A percentile compares a stretch with the other conserved stretches of the same genome.
These are phyloP conservation scores for Trachelipus rathkii DNA, from an alignment of 1,140 invertebrate species.

Conservation along the genomic window DNA sequence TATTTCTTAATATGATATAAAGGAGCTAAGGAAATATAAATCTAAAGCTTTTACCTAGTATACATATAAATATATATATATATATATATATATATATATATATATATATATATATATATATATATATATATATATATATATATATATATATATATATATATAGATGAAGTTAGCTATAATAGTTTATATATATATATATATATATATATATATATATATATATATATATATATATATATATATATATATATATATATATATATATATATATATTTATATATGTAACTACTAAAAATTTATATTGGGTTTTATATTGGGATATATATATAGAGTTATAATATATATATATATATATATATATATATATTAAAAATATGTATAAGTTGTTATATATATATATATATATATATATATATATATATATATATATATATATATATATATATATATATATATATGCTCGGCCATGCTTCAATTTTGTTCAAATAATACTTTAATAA, in stretches of 20 bases:
- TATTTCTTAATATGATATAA: conserved; percentile 43
- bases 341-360: conserved; percentile 22
- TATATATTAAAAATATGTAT: too few relatives aligned
- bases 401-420: conserved; percentile 22
- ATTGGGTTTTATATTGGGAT: not conserved
- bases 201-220: conserved; percentile 23
- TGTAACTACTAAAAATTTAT: not conserved
- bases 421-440: conserved; percentile 22
- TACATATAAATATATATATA: not conserved
- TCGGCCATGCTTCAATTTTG: not conserved
- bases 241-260: conserved; percentile 26
- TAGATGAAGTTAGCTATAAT: not conserved
- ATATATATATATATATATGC: conserved; percentile 10
- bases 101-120: conserved; percentile 20
- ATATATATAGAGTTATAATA: conserved; percentile 17
- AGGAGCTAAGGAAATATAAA: too few relatives aligned
- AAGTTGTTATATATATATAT: too few relatives aligned
- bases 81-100: not conserved
- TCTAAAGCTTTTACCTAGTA: too few relatives aligned
- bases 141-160: conserved; percentile 19
- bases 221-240: conserved; percentile 17
- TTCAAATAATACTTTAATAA: too few relatives aligned
- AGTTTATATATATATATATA: conserved; percentile 20
- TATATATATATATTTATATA: conserved; percentile 26
- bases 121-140: conserved; percentile 25